A percentile compares a stretch with the other conserved stretches of the same genome.
phyloP scores from a whole-genome alignment of 2,113 vertebrate genomes.

The Brachyhypopomus gauderio region DNA sequence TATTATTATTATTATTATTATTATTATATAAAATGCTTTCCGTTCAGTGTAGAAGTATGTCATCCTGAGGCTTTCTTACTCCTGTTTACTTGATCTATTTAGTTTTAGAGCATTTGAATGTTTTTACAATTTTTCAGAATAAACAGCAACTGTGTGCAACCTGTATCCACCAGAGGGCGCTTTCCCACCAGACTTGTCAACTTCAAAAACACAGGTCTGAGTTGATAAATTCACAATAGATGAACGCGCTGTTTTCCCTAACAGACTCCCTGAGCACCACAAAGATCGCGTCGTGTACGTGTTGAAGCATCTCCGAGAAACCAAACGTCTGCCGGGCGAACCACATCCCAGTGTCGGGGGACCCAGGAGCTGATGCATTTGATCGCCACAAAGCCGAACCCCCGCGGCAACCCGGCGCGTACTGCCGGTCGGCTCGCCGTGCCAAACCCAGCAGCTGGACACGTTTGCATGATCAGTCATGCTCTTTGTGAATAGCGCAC shows the following conservation, averaged over 20 bases:
- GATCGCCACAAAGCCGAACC: conserved; percentile 34
- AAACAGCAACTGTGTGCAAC: not conserved
- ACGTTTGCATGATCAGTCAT: conserved; percentile 78
- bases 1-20: too few relatives aligned
- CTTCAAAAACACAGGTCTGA: conserved; percentile 1
- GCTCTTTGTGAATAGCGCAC: conserved; percentile 80
- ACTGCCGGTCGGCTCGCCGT: conserved; percentile 38
- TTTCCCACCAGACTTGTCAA: conserved; percentile 30
- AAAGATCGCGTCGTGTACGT: conserved; percentile 40
- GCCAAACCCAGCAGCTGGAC: conserved; percentile 63
- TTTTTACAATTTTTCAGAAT: not conserved
- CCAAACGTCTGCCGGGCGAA: not conserved
- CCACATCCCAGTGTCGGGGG: conserved; percentile 26
- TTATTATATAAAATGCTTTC: not conserved
- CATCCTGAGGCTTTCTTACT: not conserved
- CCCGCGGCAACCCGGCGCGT: conserved; percentile 54
- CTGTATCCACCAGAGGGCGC: conserved; percentile 41
- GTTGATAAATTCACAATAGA: conserved; percentile 40
- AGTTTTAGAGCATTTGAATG: too few relatives aligned
- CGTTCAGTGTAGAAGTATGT: too few relatives aligned
- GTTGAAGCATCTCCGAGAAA: conserved; percentile 31
- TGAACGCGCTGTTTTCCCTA: conserved; percentile 13
- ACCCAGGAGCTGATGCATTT: conserved; percentile 39
- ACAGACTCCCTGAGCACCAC: conserved; percentile 38
- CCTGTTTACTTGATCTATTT: too few relatives aligned